Evolutionary conservation across 2,113 vertebrate genomes (phyloP).

Genomic region (Embiotoca jacksoni): DNA sequence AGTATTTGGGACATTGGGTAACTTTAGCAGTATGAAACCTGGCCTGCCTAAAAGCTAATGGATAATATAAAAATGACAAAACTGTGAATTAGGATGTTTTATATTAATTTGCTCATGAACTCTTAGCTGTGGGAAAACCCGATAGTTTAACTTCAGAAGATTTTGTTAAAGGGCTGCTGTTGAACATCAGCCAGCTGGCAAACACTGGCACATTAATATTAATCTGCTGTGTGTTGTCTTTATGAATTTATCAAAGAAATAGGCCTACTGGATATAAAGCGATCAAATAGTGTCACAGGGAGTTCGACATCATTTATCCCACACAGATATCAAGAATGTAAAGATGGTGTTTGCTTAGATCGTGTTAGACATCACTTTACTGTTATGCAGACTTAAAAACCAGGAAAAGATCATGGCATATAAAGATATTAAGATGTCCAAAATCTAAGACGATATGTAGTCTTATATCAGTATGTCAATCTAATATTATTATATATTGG

Average conservation of each 20-base stretch:
- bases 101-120: not conserved
- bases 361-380: too few relatives aligned
- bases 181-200: slow-evolving; percentile 9
- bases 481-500: too few relatives aligned
- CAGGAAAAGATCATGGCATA: too few relatives aligned
- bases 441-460: too few relatives aligned
- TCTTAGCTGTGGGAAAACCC: slow-evolving; percentile 9
- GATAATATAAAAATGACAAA: not conserved
- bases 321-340: not conserved
- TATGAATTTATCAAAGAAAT: slow-evolving; percentile 10
- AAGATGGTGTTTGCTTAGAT: slow-evolving; percentile 1
- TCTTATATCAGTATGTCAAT: too few relatives aligned
- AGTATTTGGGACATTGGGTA: not conserved
- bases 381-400: too few relatives aligned
- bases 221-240: slow-evolving; percentile 3
- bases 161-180: slow-evolving; percentile 2
- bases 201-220: not conserved
- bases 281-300: not conserved
- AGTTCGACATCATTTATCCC: not conserved
- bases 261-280: not conserved
- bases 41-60: not conserved
- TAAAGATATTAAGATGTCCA: too few relatives aligned
- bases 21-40: not conserved
- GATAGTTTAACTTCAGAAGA: not conserved
- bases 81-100: not conserved